Conservation (phyloP, 2,113 vertebrate genomes). For the Cryptomyrus ogoouensis region DNA sequence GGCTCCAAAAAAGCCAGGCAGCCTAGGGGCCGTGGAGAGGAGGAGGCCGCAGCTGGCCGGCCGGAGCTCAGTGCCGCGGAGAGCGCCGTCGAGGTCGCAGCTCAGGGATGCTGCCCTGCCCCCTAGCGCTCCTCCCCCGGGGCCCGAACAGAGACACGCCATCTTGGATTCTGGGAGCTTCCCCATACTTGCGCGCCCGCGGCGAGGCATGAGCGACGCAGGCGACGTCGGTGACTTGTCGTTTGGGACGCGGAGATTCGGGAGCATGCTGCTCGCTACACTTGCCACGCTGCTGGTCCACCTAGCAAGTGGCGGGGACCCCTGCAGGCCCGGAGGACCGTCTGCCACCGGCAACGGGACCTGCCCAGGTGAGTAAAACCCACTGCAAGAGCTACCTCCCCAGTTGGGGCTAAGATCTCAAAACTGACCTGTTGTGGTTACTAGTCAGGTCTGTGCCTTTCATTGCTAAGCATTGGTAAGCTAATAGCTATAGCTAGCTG, state of each 20-base stretch:
- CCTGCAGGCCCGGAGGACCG: constrained; percentile 53
- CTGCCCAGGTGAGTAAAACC: constrained; percentile 69
- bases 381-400: not conserved
- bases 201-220: constrained; percentile 53
- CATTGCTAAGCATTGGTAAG: not conserved
- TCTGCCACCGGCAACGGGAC: constrained; percentile 46
- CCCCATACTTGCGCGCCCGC: constrained; percentile 28
- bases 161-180: constrained; percentile 36
- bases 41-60: constrained; percentile 24
- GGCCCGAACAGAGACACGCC: constrained; percentile 52
- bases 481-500: not conserved
- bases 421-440: not conserved
- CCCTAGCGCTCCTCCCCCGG: constrained; percentile 10
- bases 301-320: constrained; percentile 36
- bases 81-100: not conserved
- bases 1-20: constrained; percentile 68
- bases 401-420: not conserved
- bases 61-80: not conserved
- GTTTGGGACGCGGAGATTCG: constrained; percentile 32
- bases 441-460: not conserved
- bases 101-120: constrained; percentile 30
- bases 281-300: constrained; percentile 58
- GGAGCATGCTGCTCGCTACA: constrained; percentile 65
- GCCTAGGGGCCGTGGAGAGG: constrained; percentile 34
- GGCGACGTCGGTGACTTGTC: constrained; percentile 26